Evolutionary conservation across 2,888 invertebrate genomes (phyloP).

Genomic region (Galeruca laticollis): DNA sequence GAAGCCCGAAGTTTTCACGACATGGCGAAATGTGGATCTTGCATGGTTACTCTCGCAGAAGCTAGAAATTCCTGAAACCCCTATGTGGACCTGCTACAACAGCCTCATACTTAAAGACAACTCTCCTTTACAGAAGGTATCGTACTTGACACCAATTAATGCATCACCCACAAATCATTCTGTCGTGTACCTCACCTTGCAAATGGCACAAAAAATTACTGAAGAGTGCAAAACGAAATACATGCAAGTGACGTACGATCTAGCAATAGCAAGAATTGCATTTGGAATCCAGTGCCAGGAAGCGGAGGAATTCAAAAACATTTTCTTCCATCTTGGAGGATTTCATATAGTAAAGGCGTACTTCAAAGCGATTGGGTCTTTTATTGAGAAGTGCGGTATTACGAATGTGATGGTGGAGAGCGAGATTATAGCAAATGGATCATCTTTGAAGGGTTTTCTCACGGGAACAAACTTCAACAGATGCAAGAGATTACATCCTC

Average conservation of each 20-base stretch:
- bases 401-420: constrained; percentile 23
- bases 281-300: constrained; percentile 51
- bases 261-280: constrained; percentile 49
- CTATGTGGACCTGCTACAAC: constrained; percentile 19
- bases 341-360: constrained; percentile 52
- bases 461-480: constrained; percentile 33
- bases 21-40: not conserved
- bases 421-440: constrained; percentile 27
- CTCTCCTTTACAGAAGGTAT: constrained; percentile 42
- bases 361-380: constrained; percentile 47
- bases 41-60: constrained; percentile 22
- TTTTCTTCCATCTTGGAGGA: constrained; percentile 54
- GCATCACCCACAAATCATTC: constrained; percentile 54
- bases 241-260: constrained; percentile 18
- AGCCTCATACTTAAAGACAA: constrained; percentile 2
- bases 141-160: constrained; percentile 56
- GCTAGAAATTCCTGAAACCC: constrained; percentile 5
- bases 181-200: constrained; percentile 17
- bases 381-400: constrained; percentile 29
- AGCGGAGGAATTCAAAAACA: constrained; percentile 50
- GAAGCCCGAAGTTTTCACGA: not conserved
- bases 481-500: constrained; percentile 35
- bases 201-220: constrained; percentile 11
- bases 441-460: constrained; percentile 29
- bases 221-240: constrained; percentile 18